Evolutionary conservation across 1,140 invertebrate species (phyloP), one percentile per base, ranked within the genome.

Genomic region (Chironomus tepperi): DNA sequence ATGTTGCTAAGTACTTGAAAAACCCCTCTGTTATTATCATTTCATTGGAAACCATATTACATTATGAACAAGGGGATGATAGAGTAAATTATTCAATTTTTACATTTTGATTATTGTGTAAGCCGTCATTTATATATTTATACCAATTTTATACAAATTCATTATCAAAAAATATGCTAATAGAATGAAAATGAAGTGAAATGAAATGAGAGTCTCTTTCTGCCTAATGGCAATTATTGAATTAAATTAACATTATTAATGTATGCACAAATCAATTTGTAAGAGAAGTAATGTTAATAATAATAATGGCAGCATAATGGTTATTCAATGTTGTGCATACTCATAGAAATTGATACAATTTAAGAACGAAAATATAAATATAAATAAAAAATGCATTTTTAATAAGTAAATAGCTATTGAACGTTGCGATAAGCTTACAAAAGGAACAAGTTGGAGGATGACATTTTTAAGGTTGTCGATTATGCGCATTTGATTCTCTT

Each of bases 1-100:
- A 70, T 70, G 65, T 70, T 70, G 65, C 19, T 70, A 70, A 70
- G 65, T 70, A 70, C 65, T 70, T 70, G 65, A 70, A 70, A 57
- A 70, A 70, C 65, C 24, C 65, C 65, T 70, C 65, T 70, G 65
- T 70, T 21, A 70, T 70, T 70, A 70, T 70, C 65, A 70, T 70
- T 70, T 70, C 65, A 70, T 70, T 57, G 65, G 19, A 70, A 70
- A 70, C 65, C 19, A 70, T 70, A 70, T 70, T 70, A 70, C 16
- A 9, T 70, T 70, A 18, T 70, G 16, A 70, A 70, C 65, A 70
- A 70, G 65, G 65, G 65, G 65, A 70, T 70, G 65, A 70, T 70
- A 70, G 19, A 70, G 16, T 70, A 21, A 70, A 70, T 70, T 19
- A 70, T 70, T 70, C 65, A 70, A 70, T 70, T 70, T 70, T 70